A percentile compares a stretch with the other conserved stretches of the same genome.
These are phyloP conservation scores for Steromphala cineraria DNA, from an alignment of 2,888 invertebrate genomes.

Conservation along the genomic window DNA sequence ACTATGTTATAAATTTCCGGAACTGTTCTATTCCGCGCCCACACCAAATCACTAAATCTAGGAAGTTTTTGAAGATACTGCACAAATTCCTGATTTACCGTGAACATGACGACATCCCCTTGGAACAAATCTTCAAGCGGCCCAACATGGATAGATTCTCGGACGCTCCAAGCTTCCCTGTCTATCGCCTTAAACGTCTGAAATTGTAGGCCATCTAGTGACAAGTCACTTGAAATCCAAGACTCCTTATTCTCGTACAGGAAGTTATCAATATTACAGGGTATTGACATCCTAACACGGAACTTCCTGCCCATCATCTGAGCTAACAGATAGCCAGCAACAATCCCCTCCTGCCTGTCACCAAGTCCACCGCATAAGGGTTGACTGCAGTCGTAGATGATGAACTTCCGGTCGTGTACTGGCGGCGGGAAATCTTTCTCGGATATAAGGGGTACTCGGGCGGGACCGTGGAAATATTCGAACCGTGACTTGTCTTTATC, in stretches of 20 bases:
- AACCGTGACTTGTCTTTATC: neutral
- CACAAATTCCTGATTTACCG: conserved; percentile 13
- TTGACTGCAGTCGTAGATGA: neutral
- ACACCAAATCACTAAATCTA: neutral
- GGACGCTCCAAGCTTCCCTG: neutral
- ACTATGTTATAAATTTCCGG: conserved; percentile 16
- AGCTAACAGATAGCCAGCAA: conserved; percentile 26
- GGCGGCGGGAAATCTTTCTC: neutral
- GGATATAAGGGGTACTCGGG: neutral
- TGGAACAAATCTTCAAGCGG: neutral
- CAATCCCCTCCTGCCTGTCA: conserved; percentile 30
- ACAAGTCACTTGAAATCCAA: neutral
- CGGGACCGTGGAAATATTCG: neutral
- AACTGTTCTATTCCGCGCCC: neutral
- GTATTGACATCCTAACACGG: conserved; percentile 19
- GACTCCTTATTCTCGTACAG: neutral
- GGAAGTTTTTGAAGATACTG: neutral
- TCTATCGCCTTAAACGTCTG: neutral
- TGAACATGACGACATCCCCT: conserved; percentile 1
- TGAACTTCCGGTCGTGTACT: neutral
- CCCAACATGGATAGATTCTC: neutral
- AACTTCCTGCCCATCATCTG: conserved; percentile 28
- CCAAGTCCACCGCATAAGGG: conserved; percentile 28
- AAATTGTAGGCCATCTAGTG: neutral
- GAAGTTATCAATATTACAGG: conserved; percentile 26